These are phyloP conservation scores for Tetrapedia diversipes DNA, from an alignment of 2,888 invertebrate genomes.

Conservation along the genomic window DNA sequence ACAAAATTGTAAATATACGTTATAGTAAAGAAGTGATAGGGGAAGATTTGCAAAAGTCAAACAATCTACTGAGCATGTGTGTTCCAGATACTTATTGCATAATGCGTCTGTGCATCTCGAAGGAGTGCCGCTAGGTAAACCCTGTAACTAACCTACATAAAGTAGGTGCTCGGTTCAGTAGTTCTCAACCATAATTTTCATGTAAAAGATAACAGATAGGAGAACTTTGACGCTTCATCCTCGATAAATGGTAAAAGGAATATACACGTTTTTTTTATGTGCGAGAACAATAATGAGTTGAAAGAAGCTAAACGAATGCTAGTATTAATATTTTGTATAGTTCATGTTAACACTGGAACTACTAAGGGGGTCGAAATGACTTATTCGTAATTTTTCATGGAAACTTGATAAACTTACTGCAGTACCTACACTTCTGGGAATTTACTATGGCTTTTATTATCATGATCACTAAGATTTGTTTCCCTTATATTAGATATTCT, in stretches of 20 bases:
- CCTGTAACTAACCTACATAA: constrained; percentile 20
- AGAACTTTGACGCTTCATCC: not conserved
- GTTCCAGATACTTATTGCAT: constrained; percentile 55
- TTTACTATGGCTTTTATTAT: no score
- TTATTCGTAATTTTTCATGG: no score
- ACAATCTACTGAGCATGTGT: constrained; percentile 39
- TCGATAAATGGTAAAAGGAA: not conserved
- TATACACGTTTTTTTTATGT: not conserved
- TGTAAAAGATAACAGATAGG: constrained; percentile 3
- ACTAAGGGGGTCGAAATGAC: no score
- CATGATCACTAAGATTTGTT: no score
- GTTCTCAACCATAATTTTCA: constrained; percentile 20
- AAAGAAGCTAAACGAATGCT: not conserved
- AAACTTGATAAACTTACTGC: no score
- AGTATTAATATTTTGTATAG: not conserved
- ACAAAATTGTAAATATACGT: not conserved
- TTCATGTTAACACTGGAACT: no score
- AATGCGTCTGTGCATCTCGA: constrained; percentile 34
- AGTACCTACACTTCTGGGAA: no score
- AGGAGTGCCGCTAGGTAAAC: constrained; percentile 45
- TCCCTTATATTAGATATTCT: no score
- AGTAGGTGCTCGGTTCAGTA: constrained; percentile 17
- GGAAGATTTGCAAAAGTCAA: not conserved
- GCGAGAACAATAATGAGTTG: not conserved
- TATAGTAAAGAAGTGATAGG: no score